Base-by-base conservation (phyloP, 2,797 vertebrate species). In the Pelodytes ibericus region DNA sequence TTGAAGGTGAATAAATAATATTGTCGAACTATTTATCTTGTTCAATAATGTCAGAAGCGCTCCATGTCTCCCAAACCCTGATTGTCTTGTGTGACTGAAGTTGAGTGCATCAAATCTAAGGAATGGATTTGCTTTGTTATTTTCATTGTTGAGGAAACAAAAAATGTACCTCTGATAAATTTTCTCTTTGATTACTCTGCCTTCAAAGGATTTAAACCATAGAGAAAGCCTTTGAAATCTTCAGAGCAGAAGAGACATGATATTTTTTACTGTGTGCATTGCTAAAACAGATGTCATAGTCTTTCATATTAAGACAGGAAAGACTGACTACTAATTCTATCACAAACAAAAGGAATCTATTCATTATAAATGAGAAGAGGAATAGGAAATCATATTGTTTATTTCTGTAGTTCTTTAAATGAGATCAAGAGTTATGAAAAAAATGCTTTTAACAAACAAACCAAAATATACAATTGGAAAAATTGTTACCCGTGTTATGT, bases 161-260 rank as follows among this genome's bases (percentile, higher is more conserved):
- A 91, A 75, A 91, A 92, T 91, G 90, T 91, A 92, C 90, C 92
- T 93, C 91, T 92, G 91, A 92, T 92, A 93, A 93, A 91, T 92
- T 92, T 89, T 90, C 90, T 90, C 92, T 93, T 93, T 93, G 92
- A 93, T 92, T 93, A 92, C 84, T 84, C 71, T 85, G 89, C 89
- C 92, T 92, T 93, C 92, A 93, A 93, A 93, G 91, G 88, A 82
- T 91, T 91, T 90, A 89, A 91, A 88, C 85, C 84, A 87, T 88
- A 91, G 89, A 89, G 88, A 92, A 92, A 92, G 90, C 88, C 92
- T 93, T 92, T 93, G 91, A 93, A 93, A 92, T 91, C 90, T 92
- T 92, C 85, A 87, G 91, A 91, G 89, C 87, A 88, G 88, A 89
- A 88, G 87, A 92, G 90, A 91, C 91, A 90, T 86, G 87, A 90